phyloP scores from a whole-genome alignment of 2,797 vertebrate species.

The Dipus sagitta region DNA sequence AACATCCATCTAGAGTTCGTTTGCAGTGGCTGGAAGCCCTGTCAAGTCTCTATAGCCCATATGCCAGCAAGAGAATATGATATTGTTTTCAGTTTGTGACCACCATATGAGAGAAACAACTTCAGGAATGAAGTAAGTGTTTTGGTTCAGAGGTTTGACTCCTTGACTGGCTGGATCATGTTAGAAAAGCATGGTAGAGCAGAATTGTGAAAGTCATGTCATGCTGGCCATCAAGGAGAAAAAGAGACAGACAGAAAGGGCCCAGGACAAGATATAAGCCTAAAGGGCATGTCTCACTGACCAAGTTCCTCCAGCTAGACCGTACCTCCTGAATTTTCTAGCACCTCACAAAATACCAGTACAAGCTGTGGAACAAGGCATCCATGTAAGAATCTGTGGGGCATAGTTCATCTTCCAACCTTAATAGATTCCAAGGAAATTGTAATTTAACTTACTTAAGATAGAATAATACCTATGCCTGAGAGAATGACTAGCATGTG shows the following conservation, averaged over 20 bases:
- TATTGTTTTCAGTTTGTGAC: background rate
- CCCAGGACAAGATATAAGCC: background rate
- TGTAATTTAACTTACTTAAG: constrained; percentile 39
- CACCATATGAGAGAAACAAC: background rate
- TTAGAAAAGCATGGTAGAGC: background rate
- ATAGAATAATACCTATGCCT: background rate
- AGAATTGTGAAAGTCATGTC: background rate
- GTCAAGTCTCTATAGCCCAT: background rate
- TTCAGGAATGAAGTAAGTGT: background rate
- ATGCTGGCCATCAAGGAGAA: background rate
- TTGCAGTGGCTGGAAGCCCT: too few species aligned
- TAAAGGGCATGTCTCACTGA: background rate
- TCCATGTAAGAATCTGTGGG: background rate
- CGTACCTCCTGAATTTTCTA: background rate
- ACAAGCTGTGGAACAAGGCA: background rate
- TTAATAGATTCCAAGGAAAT: background rate
- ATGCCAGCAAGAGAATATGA: background rate
- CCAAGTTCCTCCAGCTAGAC: background rate
- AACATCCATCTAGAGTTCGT: too few species aligned
- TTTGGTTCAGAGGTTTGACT: background rate
- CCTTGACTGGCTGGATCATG: background rate
- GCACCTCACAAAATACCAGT: background rate
- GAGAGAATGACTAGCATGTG: background rate
- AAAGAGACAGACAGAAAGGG: background rate
- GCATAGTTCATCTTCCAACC: background rate